Evolutionary conservation across 2,113 vertebrate species (phyloP).

Genomic region (Mesembrinibis cayennensis): DNA sequence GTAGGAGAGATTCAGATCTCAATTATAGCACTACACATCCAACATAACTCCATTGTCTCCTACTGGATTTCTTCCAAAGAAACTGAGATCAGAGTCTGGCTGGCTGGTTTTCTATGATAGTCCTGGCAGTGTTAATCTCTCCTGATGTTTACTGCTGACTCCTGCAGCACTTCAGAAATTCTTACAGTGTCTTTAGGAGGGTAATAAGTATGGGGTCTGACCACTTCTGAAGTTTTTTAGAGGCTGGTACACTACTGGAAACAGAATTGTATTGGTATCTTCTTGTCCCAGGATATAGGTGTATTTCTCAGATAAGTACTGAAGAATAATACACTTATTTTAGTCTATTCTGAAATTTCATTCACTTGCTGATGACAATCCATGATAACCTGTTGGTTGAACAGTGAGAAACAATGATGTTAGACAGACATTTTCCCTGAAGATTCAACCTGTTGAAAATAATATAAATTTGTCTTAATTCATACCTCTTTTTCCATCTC

Average conservation of each 20-base stretch:
- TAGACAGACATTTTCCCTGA: neutral
- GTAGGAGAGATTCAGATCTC: neutral
- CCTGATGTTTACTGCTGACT: constrained; percentile 2
- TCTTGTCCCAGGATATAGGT: neutral
- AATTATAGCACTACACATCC: neutral
- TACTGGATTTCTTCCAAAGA: constrained; percentile 17
- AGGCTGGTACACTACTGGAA: neutral
- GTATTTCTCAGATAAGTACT: neutral
- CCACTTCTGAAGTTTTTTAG: neutral
- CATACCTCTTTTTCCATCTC: neutral
- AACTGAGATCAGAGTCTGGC: neutral
- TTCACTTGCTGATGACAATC: neutral
- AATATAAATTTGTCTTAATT: neutral
- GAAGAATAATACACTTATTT: neutral
- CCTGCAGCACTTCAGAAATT: neutral
- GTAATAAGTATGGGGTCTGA: neutral
- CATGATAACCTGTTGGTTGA: neutral
- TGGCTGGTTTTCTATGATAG: neutral
- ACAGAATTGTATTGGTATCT: neutral
- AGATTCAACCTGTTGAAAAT: neutral
- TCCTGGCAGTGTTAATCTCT: neutral
- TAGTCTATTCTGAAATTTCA: neutral
- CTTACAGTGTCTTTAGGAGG: neutral
- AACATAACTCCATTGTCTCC: constrained; percentile 7
- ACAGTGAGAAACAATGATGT: neutral